A percentile compares a stretch with the other conserved stretches of the same genome.
Conservation (phyloP, 2,113 vertebrate species). For the Lepus timidus region DNA sequence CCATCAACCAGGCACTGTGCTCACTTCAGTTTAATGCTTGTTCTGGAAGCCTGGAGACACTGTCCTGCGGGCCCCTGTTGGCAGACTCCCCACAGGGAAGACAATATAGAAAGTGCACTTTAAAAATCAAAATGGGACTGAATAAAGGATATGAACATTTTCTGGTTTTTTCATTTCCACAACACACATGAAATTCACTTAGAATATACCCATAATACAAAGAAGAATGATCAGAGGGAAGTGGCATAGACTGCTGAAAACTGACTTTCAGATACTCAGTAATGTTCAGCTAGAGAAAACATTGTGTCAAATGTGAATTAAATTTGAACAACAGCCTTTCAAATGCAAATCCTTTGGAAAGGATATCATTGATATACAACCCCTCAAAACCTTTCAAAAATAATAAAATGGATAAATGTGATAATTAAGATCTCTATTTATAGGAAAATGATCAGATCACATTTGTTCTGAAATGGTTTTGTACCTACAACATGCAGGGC, state of each 20-base stretch:
- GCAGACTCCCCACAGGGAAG: neutral
- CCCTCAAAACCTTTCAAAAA: constrained; percentile 79
- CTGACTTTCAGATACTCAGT: constrained; percentile 76
- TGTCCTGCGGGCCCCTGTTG: neutral
- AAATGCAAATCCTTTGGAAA: constrained; percentile 83
- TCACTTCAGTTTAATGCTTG: constrained; percentile 7
- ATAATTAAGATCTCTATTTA: constrained; percentile 81
- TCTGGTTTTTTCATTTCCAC: constrained; percentile 57
- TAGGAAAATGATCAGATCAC: constrained; percentile 77
- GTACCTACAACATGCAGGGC: constrained; percentile 59
- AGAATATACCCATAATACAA: constrained; percentile 55
- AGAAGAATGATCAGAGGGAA: constrained; percentile 68
- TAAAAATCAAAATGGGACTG: constrained; percentile 58
- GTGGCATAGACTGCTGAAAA: constrained; percentile 68
- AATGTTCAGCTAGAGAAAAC: constrained; percentile 76
- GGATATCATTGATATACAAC: constrained; percentile 81
- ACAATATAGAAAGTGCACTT: neutral
- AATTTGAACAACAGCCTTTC: constrained; percentile 85
- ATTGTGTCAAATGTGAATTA: constrained; percentile 80
- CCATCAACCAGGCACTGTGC: neutral
- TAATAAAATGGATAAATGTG: constrained; percentile 83
- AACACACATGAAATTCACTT: constrained; percentile 62
- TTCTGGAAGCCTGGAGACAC: neutral
- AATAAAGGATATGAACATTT: constrained; percentile 9
- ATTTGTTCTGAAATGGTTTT: constrained; percentile 81